Evolutionary conservation across 1,140 invertebrate genomes (phyloP), one percentile per base, ranked within the genome.

Genomic region (Drosophila dunni): DNA sequence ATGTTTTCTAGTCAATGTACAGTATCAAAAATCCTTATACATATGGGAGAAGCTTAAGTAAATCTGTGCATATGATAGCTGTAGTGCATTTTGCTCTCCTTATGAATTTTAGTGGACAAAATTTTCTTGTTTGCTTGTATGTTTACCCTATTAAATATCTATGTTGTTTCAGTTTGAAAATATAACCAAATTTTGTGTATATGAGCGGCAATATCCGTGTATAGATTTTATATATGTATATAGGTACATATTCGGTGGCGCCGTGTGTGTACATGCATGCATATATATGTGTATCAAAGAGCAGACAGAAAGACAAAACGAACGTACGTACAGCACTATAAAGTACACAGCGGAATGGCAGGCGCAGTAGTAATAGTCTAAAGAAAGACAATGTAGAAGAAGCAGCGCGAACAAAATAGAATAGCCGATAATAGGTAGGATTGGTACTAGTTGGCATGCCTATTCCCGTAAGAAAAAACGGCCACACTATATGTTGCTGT

Each of bases 371-470:
- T 78, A 85, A 85, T 86, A 86, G 82, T 78, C 70, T 86, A 85
- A 86, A 81, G 81, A 75, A 83, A 83, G 73, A 83, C 69, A 68
- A 88, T 36, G 50, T 84, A 67, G 60, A 86, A 86, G 83, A 85
- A 75, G 81, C 72, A 82, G 50, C 36, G 65, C 54, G 78, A 90
- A 90, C 84, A 89, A 89, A 89, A 89, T 84, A 90, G 81, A 90
- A 84, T 90, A 84, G 81, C 73, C 84, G 80, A 89, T 86, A 89
- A 86, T 83, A 86, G 62, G 68, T 72, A 72, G 54, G 69, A 72
- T 72, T 72, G 67, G 63, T 72, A 54, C 56, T 68, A 75, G 81
- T 85, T 81, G 78, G 67, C 66, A 79, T 56, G 69, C 56, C 70
- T 72, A 13, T 62, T 38, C 34, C 51, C 40, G 50, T n/a, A 44